phyloP scores from a whole-genome alignment of 2,888 invertebrate genomes.

The Orthosia gracilis region DNA sequence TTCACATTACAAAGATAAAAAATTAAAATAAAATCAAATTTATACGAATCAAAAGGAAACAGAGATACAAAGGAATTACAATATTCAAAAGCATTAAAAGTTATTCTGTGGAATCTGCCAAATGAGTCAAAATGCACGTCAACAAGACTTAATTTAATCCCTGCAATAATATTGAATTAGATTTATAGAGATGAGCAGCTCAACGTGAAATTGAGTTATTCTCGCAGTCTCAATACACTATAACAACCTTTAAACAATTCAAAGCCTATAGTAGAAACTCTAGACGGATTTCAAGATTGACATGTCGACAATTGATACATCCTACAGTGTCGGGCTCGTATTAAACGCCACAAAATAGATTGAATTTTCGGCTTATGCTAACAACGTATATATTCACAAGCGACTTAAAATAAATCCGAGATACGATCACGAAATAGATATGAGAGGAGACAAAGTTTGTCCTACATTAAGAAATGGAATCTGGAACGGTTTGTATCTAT shows the following conservation, averaged over 20 bases:
- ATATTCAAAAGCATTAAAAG: no score
- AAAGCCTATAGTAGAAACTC: slow-evolving; percentile 23
- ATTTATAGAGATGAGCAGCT: slow-evolving; percentile 42
- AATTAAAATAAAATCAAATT: no score
- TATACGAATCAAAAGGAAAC: no score
- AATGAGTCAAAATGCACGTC: no score
- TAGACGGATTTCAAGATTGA: slow-evolving; percentile 29
- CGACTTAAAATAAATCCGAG: slow-evolving; percentile 58
- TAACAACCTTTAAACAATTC: slow-evolving; percentile 12
- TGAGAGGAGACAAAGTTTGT: slow-evolving; percentile 44
- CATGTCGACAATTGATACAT: slow-evolving; percentile 29
- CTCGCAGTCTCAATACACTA: slow-evolving; percentile 11
- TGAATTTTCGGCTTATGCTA: slow-evolving; percentile 63
- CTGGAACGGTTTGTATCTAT: slow-evolving; percentile 28
- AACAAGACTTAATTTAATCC: slow-evolving; percentile 62
- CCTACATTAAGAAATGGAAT: slow-evolving; percentile 34
- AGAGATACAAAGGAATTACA: no score
- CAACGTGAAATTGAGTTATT: slow-evolving; percentile 49
- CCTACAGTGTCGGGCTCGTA: slow-evolving; percentile 18
- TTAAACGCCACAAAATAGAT: slow-evolving; percentile 56
- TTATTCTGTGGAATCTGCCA: no score
- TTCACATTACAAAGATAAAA: no score
- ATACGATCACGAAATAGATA: slow-evolving; percentile 53
- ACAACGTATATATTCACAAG: slow-evolving; percentile 55
- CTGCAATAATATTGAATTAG: slow-evolving; percentile 62